These are phyloP conservation scores for Brachypteracias leptosomus DNA, from an alignment of 2,113 vertebrate genomes.

Conservation along the genomic window DNA sequence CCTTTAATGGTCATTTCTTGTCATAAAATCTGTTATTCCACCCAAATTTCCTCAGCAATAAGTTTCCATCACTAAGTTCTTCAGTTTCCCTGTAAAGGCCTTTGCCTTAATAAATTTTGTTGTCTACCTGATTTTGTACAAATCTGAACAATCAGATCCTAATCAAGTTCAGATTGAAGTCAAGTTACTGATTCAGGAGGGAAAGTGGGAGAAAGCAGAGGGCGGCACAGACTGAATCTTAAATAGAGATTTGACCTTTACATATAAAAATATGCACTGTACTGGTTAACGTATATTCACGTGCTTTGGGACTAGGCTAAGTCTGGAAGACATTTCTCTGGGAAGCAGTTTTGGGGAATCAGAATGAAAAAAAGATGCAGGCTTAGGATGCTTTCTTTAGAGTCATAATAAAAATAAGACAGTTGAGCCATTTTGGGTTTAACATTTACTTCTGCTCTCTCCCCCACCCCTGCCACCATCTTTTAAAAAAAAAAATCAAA, in stretches of 20 bases:
- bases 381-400: not conserved
- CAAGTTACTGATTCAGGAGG: not conserved
- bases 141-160: not conserved
- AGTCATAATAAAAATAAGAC: not conserved
- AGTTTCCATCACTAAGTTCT: not conserved
- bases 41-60: not conserved
- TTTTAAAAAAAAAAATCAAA: too few relatives aligned
- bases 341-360: not conserved
- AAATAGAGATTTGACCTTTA: not conserved
- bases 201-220: not conserved
- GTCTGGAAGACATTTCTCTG: not conserved
- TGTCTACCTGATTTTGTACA: not conserved
- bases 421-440: not conserved
- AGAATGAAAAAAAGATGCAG: not conserved
- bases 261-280: not conserved
- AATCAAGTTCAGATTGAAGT: constrained; percentile 6
- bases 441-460: not conserved
- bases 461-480: too few relatives aligned
- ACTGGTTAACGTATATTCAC: not conserved
- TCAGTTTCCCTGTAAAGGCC: not conserved
- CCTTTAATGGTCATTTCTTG: not conserved
- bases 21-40: not conserved
- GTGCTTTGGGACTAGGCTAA: not conserved
- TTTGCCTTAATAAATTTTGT: not conserved
- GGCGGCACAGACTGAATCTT: not conserved